phyloP scores from a whole-genome alignment of 2,888 invertebrate genomes.

The Euproctis similis region DNA sequence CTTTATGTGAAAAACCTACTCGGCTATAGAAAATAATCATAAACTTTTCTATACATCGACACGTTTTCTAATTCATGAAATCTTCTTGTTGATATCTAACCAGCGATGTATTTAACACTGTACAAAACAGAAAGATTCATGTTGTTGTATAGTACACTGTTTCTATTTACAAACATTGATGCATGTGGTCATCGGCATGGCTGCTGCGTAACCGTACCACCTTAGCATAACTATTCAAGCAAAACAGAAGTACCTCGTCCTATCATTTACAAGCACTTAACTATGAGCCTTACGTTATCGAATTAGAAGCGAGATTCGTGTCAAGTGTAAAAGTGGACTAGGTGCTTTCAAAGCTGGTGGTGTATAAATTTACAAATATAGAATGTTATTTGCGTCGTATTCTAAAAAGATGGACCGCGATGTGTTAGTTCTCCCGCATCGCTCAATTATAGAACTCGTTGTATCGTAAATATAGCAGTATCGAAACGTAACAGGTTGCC shows the following conservation, averaged over 20 bases:
- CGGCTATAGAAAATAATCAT: too few relatives aligned
- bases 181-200: conserved; percentile 75
- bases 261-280: conserved; percentile 20
- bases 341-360: conserved; percentile 56
- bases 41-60: conserved; percentile 31
- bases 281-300: conserved; percentile 26
- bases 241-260: conserved; percentile 38
- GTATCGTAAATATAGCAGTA: conserved; percentile 55
- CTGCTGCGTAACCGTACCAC: conserved; percentile 68
- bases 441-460: conserved; percentile 70
- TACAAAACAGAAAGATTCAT: conserved; percentile 42
- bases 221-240: conserved; percentile 56
- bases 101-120: conserved; percentile 38
- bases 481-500: conserved; percentile 43
- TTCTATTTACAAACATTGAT: conserved; percentile 75
- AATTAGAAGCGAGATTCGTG: conserved; percentile 38
- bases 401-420: conserved; percentile 75
- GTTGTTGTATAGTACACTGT: conserved; percentile 47
- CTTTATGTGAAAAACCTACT: conserved; percentile 10
- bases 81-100: conserved; percentile 25
- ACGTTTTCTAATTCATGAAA: conserved; percentile 18
- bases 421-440: conserved; percentile 75
- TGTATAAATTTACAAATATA: conserved; percentile 73
- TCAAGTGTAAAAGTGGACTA: conserved; percentile 30
- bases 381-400: conserved; percentile 76